phyloP scores from a whole-genome alignment of 2,113 vertebrate genomes.

The Indri indri region DNA sequence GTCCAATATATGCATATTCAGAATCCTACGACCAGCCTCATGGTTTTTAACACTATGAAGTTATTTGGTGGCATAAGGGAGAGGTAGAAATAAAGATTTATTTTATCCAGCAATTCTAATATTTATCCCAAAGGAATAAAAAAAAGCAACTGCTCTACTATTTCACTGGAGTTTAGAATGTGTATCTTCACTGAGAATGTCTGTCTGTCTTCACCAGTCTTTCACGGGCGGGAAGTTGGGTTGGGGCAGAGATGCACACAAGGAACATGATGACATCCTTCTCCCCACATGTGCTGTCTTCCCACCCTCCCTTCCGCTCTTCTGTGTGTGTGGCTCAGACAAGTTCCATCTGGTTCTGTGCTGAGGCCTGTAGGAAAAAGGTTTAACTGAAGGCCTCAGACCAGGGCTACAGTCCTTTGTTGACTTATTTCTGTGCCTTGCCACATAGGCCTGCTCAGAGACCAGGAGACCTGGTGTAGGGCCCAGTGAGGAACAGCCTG shows the following conservation, averaged over 20 bases:
- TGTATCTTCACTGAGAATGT: neutral
- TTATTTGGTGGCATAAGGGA: neutral
- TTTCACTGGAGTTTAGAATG: neutral
- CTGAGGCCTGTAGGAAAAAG: neutral
- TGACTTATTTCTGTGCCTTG: neutral
- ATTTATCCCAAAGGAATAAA: conserved; percentile 35
- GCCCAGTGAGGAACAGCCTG: neutral
- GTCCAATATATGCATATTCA: conserved; percentile 69
- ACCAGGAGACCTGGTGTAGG: neutral
- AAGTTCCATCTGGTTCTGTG: fast-evolving
- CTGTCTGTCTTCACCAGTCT: too few relatives aligned
- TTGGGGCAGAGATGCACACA: neutral
- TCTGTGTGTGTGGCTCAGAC: neutral
- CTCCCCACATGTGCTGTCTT: fast-evolving
- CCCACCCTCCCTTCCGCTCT: neutral
- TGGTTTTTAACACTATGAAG: conserved; percentile 73
- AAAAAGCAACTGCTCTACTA: fast-evolving
- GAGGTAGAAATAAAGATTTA: conserved; percentile 76
- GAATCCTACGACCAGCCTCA: conserved; percentile 75
- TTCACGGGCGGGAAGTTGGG: neutral
- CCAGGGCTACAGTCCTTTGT: neutral
- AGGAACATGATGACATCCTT: neutral
- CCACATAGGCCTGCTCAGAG: neutral
- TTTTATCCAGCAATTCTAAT: conserved; percentile 70
- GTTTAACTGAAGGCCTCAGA: neutral